phyloP scores from a whole-genome alignment of 2,888 invertebrate genomes.

The Cephus sareptanus region DNA sequence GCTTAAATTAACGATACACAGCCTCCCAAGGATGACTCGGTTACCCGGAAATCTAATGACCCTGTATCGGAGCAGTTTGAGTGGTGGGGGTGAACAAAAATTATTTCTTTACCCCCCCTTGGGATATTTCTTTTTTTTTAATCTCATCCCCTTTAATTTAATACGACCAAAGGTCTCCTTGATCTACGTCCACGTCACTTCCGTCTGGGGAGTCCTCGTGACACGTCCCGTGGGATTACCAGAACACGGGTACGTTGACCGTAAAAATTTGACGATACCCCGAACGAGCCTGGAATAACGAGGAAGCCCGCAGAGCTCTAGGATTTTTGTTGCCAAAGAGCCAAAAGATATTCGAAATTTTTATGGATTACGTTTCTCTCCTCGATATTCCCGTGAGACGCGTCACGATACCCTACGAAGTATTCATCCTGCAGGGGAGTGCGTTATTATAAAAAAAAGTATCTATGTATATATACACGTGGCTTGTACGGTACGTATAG shows the following conservation, averaged over 20 bases:
- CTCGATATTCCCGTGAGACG: neutral
- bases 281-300: neutral
- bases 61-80: neutral
- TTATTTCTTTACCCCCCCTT: neutral
- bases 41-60: neutral
- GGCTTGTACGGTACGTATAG: no score
- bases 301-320: neutral
- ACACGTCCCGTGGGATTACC: neutral
- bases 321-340: neutral
- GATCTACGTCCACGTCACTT: neutral
- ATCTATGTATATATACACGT: fast-evolving
- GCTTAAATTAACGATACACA: neutral
- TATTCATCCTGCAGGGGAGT: no score
- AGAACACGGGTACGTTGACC: neutral
- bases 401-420: neutral
- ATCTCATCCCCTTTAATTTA: neutral
- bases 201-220: neutral
- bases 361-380: neutral
- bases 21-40: neutral
- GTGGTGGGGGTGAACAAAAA: neutral
- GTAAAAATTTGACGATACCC: neutral
- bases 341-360: neutral
- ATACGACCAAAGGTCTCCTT: neutral
- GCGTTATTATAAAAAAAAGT: no score
- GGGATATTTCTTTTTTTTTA: neutral